A percentile compares a stretch with the other conserved stretches of the same genome.
Evolutionary conservation across 2,113 vertebrate genomes (phyloP).

Genomic region (Cheirogaleus medius): DNA sequence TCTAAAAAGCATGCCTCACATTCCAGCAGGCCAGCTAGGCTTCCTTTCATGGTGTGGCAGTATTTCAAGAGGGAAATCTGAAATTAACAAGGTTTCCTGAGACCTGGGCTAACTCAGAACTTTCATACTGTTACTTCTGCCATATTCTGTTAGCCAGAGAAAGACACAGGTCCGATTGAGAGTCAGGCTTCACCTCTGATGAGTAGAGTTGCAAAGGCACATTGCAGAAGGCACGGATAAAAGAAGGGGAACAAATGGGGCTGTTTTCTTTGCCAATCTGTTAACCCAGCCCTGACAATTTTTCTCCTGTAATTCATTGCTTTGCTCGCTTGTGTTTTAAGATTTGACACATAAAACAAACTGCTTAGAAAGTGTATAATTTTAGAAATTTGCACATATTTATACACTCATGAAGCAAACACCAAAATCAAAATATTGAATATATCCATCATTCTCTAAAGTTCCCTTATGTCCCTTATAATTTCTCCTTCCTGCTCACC

Average conservation of each 20-base stretch:
- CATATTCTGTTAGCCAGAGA: neutral
- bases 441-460: neutral
- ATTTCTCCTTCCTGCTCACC: accelerated
- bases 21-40: neutral
- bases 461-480: neutral
- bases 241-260: neutral
- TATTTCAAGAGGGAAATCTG: neutral
- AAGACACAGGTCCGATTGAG: neutral
- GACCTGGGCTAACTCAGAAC: neutral
- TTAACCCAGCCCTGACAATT: neutral
- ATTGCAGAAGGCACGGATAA: neutral
- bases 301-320: neutral
- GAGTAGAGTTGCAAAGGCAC: neutral
- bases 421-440: neutral
- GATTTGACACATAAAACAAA: neutral
- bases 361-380: neutral
- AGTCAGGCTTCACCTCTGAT: neutral
- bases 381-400: neutral
- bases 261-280: neutral
- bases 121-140: neutral
- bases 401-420: neutral
- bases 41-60: neutral
- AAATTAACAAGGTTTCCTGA: neutral
- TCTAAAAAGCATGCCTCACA: neutral
- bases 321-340: neutral